Evolutionary conservation across 2,113 vertebrate genomes (phyloP), one percentile per base, ranked within the genome.

Genomic region (Conger conger): DNA sequence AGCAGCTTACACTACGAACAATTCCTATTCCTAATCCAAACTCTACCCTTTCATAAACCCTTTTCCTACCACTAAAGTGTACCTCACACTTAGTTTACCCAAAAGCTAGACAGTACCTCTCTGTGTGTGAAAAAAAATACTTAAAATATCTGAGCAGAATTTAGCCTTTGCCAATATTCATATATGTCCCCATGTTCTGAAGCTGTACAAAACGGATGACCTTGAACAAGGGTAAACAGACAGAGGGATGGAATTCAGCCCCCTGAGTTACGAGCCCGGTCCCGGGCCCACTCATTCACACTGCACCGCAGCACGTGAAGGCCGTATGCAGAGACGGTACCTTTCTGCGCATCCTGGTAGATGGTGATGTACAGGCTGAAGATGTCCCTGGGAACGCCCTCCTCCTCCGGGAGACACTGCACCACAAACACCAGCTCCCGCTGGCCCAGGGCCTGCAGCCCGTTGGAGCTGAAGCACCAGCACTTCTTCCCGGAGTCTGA

Each of bases 381-480:
- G 85, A 99, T 92, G 92, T 99, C 98, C 91, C 89, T 95, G 27
- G 98, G 98, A 82, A 98, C 87, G 87, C 88, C 87, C 82, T 95
- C 94, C 91, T 99, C 97, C 80, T 97, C 95, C 79, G 96, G 93
- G 84, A 98, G 94, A 91, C 95, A 93, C 87, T 96, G 92, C 87
- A 99, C 90, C 23, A 99, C 77, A 91, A 99, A 95, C 76, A 97
- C 91, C 91, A 99, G 88, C 94, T 99, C 98, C 86, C 95, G 95
- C 93, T 99, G 98, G 35, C 97, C 97, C 90, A 99, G 92, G 40
- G 97, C 96, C 92, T 95, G 97, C 1, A 99, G 93, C 86, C 98
- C 98, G 3, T 95, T 99, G 37, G 97, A 97, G 91, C 96, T 96
- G 40, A 99, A 96, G 88, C 94, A 98, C 98, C 98, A 99, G 88